A percentile compares a stretch with the other conserved stretches of the same genome.
These are phyloP conservation scores for Tipula helvola DNA, from an alignment of 2,888 invertebrate species.

Conservation along the genomic window DNA sequence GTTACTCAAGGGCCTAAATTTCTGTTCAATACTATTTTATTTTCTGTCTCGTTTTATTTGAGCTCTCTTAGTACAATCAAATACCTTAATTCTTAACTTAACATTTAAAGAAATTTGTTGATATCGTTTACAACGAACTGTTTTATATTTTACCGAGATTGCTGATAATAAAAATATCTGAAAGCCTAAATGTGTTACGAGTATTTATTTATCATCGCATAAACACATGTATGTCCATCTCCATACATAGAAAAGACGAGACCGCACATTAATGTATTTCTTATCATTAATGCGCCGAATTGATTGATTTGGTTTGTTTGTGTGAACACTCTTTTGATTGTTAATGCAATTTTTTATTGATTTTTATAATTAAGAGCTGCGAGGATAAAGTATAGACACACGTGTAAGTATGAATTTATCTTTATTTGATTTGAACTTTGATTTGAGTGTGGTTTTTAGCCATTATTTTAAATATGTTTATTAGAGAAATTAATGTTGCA, in stretches of 20 bases:
- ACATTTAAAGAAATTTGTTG: background rate
- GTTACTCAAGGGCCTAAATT: background rate
- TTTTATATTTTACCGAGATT: background rate
- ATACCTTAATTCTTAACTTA: background rate
- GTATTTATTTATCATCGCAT: background rate
- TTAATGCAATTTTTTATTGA: background rate
- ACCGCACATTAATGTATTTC: background rate
- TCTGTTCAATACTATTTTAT: background rate
- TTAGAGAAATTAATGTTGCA: no score
- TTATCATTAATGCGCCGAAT: background rate
- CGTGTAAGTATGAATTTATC: background rate
- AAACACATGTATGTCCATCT: background rate
- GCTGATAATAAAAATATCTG: background rate
- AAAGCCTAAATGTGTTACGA: background rate
- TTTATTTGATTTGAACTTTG: no score
- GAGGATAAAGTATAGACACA: background rate
- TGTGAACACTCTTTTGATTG: background rate
- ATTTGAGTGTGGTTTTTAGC: no score
- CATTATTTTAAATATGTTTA: no score
- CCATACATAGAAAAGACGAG: background rate
- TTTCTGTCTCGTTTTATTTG: background rate
- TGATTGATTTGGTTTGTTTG: background rate
- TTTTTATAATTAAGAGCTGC: no score
- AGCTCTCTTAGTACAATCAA: background rate
- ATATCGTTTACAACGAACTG: background rate